These are phyloP conservation scores for Sebastes matsubarae DNA, from an alignment of 2,797 vertebrate species.

Conservation along the genomic window DNA sequence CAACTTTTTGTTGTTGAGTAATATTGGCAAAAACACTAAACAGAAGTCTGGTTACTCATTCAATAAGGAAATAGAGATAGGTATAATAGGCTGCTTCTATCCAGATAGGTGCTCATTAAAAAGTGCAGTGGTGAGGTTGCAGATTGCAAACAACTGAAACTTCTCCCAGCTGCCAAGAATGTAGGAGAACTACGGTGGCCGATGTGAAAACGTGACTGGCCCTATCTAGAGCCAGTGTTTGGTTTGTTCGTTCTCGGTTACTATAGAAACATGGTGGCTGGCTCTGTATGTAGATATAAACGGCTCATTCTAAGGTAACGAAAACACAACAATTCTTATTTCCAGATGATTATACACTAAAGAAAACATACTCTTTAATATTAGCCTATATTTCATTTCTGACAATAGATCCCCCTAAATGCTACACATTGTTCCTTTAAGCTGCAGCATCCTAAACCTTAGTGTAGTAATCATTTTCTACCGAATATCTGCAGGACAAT, in stretches of 20 bases:
- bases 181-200: too few relatives aligned
- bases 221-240: too few relatives aligned
- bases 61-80: neutral
- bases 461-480: neutral
- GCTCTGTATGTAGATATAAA: neutral
- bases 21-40: constrained; percentile 1
- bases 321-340: neutral
- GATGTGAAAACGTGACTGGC: too few relatives aligned
- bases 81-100: neutral
- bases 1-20: neutral
- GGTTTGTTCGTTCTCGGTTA: too few relatives aligned
- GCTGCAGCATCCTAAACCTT: neutral
- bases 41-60: neutral
- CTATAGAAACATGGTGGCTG: neutral
- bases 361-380: too few relatives aligned
- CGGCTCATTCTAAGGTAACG: neutral
- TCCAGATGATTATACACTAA: too few relatives aligned
- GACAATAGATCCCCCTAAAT: neutral
- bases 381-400: neutral
- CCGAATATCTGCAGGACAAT: constrained; percentile 2
- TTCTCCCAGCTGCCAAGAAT: too few relatives aligned
- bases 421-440: too few relatives aligned
- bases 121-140: too few relatives aligned
- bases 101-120: neutral
- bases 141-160: too few relatives aligned